Conservation (phyloP, 2,797 vertebrate genomes). For the Gallinago stenura region DNA sequence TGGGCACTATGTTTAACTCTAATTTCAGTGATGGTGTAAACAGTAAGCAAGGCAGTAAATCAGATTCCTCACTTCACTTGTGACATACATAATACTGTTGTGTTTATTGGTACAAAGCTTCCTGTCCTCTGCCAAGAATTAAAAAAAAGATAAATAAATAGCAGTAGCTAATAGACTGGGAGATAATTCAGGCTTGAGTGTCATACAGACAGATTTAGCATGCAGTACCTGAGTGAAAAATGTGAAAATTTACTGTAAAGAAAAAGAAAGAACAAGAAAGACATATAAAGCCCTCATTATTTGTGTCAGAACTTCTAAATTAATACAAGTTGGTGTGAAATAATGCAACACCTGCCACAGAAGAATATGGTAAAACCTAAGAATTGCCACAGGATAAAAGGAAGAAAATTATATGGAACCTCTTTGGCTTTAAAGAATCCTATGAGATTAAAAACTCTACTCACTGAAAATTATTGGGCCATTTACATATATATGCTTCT, state of each 20-base stretch:
- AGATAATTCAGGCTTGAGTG: slow-evolving; percentile 23
- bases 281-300: not conserved
- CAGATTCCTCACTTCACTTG: slow-evolving; percentile 11
- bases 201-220: slow-evolving; percentile 14
- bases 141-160: not conserved
- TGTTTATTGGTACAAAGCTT: slow-evolving; percentile 28
- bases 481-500: slow-evolving; percentile 36
- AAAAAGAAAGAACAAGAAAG: not conserved
- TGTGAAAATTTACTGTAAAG: slow-evolving; percentile 18
- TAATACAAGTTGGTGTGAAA: slow-evolving; percentile 48
- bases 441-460: slow-evolving; percentile 10
- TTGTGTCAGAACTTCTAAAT: slow-evolving; percentile 8
- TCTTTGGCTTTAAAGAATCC: slow-evolving; percentile 45
- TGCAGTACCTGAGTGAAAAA: not conserved
- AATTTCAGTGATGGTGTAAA: not conserved
- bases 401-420: slow-evolving; percentile 51
- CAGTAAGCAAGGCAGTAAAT: not conserved
- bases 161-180: not conserved
- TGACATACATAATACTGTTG: not conserved
- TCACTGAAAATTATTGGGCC: slow-evolving; percentile 22
- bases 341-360: slow-evolving; percentile 1
- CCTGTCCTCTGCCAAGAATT: slow-evolving; percentile 11
- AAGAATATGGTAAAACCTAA: slow-evolving; percentile 7
- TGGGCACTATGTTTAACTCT: not conserved
- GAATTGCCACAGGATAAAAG: not conserved